Evolutionary conservation across 1,140 invertebrate genomes (phyloP), one percentile per base, ranked within the genome.

Genomic region (Drosophila murphyi): DNA sequence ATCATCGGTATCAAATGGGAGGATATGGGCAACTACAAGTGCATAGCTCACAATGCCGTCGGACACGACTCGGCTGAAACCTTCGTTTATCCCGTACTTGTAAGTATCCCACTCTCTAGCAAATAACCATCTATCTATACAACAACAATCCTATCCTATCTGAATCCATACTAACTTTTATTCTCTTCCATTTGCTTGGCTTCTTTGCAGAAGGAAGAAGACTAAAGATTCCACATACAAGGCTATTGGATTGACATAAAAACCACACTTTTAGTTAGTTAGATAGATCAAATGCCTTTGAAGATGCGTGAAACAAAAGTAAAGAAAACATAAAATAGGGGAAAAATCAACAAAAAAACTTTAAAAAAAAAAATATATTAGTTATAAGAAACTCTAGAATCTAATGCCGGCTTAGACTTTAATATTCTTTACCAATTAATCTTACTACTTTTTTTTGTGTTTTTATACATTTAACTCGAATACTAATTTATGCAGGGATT

Each of bases 1-100:
- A 96, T 98, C 65, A 92, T 93, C 5, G 93, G 94, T 34, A 90
- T 97, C 10, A 93, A 92, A 12, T 98, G 96, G 96, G 92, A 93
- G 8, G 96, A 97, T 86, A 97, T 97, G 96, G 97, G 96, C 32
- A 93, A 93, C 6, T 98, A 95, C 93, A 95, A 94, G 3, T 98
- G 97, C 83, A 93, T 95, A 1, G 96, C 95, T 3, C 94, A 94
- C 67, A 97, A 97, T 91, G 78, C 92, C 2, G 92, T 94, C 35
- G 96, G 96, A 6, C 93, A 94, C 54, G 96, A 96, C 76, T 92
- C 93, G 3, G 93, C 93, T 2, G 93, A 94, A 28, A 96, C 96
- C 10, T 97, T 97, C 93, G 90, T 98, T 5, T 97, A 97, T 89
- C 96, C 97, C 7, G 93, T 96, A 92, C 85, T 93, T 92, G 95